phyloP scores from a whole-genome alignment of 53 echinoderm and acorn worm species.

The Actinopyga echinites region DNA sequence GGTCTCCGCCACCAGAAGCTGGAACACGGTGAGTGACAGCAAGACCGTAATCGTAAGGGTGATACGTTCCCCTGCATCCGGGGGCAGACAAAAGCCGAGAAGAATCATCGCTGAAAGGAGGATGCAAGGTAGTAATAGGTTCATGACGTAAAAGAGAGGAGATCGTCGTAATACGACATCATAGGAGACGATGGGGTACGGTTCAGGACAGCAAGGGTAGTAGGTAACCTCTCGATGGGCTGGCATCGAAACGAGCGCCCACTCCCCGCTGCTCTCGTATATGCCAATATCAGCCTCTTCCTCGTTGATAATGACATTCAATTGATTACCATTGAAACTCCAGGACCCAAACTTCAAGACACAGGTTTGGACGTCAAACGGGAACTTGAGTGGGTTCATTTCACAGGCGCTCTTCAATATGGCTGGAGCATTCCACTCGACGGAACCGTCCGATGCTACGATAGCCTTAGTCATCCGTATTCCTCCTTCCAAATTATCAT shows the following conservation, averaged over 20 bases:
- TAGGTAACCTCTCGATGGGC: conserved; percentile 54
- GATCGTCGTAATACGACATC: conserved; percentile 70
- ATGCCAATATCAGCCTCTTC: conserved; percentile 60
- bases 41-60: conserved; percentile 88
- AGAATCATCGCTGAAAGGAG: conserved; percentile 82
- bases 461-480: conserved; percentile 69
- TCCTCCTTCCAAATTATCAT: conserved; percentile 79
- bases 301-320: conserved; percentile 61
- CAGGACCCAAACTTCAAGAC: conserved; percentile 78
- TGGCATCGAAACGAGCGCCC: conserved; percentile 72
- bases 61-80: conserved; percentile 88
- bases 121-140: conserved; percentile 84
- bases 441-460: conserved; percentile 62
- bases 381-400: conserved; percentile 93
- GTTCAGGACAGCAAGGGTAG: conserved; percentile 64
- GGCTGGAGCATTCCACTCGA: conserved; percentile 74
- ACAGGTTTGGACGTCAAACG: conserved; percentile 89
- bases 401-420: conserved; percentile 89
- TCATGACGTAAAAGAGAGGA: conserved; percentile 83
- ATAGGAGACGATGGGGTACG: conserved; percentile 68
- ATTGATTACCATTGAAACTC: conserved; percentile 70
- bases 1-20: conserved; percentile 89
- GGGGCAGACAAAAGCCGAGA: conserved; percentile 77
- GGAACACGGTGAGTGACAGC: conserved; percentile 82
- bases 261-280: conserved; percentile 74